Evolutionary conservation across 2,888 invertebrate species (phyloP).

Genomic region (Diplolepis rosae): DNA sequence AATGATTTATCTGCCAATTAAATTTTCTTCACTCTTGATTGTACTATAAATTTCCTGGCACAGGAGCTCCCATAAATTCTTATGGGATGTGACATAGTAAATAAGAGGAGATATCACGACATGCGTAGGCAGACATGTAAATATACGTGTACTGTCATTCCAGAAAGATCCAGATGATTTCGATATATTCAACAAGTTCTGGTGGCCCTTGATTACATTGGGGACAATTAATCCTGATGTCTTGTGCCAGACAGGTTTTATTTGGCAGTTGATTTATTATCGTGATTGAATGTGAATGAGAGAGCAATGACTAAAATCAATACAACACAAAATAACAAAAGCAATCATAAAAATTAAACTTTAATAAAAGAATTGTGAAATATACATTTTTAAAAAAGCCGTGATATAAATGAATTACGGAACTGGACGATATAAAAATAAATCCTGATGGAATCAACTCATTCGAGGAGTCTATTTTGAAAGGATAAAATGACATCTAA

Average conservation of each 20-base stretch:
- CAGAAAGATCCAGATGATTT: slow-evolving; percentile 39
- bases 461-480: neutral
- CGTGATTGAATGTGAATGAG: neutral
- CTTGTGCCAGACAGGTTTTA: slow-evolving; percentile 6
- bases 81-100: slow-evolving; percentile 10
- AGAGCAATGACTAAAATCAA: slow-evolving; percentile 6
- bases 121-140: slow-evolving; percentile 45
- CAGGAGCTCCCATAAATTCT: slow-evolving; percentile 14
- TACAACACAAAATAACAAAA: too few relatives aligned
- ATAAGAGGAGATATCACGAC: slow-evolving; percentile 33
- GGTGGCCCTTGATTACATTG: slow-evolving; percentile 49
- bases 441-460: neutral
- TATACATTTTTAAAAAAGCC: too few relatives aligned
- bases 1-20: slow-evolving; percentile 15
- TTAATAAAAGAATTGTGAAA: too few relatives aligned
- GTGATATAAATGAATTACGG: too few relatives aligned
- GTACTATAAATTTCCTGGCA: slow-evolving; percentile 7
- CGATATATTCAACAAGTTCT: slow-evolving; percentile 50
- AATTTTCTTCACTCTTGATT: neutral
- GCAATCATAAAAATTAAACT: too few relatives aligned
- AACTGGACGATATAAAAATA: too few relatives aligned
- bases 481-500: neutral
- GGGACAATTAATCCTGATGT: slow-evolving; percentile 51
- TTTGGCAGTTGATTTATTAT: slow-evolving; percentile 4
- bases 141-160: slow-evolving; percentile 32